Base-by-base conservation (phyloP, 2,113 vertebrate species). In the Reinhardtius hippoglossoides region DNA sequence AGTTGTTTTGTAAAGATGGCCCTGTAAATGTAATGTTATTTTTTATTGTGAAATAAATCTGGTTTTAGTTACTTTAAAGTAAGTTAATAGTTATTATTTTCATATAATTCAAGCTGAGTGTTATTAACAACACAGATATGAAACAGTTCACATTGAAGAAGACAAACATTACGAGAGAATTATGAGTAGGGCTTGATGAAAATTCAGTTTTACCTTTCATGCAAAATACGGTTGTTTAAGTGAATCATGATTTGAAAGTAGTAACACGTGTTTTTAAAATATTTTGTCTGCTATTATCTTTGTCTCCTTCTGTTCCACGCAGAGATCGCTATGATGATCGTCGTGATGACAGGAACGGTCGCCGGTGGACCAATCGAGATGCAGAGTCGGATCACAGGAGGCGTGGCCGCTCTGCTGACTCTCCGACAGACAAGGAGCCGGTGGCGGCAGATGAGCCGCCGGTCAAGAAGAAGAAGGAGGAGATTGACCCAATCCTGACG, bases 381-480 rank as follows among this genome's bases (percentile, higher is more conserved):
- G 91, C 85, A 48, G 96, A 96, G 1, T 78, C 12, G 0, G 96
- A 96, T 27, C 63, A 86, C 71, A 95, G 94, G 91, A 95, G 92
- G 70, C 93, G 95, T 54, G 94, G 94, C n/a, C 95, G 92, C 55
- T 95, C 95, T 0, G 83, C 90, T 0, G 95, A 96, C 21, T 94
- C 95, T 23, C 86, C 92, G 37, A 83, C 23, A 3, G 64, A 94
- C 60, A 89, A 54, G 66, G 94, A 94, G 0, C 58, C 93, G 16
- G 67, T 72, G 54, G 89, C 85, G 0, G 90, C 90, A 0, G 95
- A 96, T 0, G 90, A 94, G 80, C 92, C 95, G 0, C 48, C 94
- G 0, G 71, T 93, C 1, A 99, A 99, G 91, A 99, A 97, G 91
- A 99, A 96, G 92, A 99, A 98, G 67, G 97, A 98, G 74, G 97